phyloP scores from a whole-genome alignment of 64 coral and sea anemone species.

The Cladopsammia gracilis region DNA sequence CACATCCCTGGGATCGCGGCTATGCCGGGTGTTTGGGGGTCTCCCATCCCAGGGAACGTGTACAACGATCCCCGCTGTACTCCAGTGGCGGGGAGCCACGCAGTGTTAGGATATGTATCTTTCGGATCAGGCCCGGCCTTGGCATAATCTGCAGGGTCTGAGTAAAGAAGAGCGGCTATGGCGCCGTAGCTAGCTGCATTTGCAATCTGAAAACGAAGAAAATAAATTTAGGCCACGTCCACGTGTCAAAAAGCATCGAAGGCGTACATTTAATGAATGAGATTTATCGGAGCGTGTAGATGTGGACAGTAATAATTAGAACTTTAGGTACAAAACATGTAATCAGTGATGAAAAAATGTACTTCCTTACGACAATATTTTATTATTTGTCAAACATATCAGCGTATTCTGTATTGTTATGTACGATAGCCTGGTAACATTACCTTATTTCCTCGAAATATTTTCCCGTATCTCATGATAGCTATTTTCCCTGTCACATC shows the following conservation, averaged over 20 bases:
- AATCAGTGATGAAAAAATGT: too few relatives aligned
- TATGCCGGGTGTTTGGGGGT: constrained; percentile 76
- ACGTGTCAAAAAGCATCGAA: too few relatives aligned
- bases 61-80: constrained; percentile 76
- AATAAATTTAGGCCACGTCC: not conserved
- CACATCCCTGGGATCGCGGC: constrained; percentile 79
- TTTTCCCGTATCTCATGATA: constrained; percentile 95
- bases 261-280: too few relatives aligned
- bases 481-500: constrained; percentile 62
- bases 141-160: constrained; percentile 89
- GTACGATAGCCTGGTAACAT: not conserved
- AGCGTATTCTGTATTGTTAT: too few relatives aligned
- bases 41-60: constrained; percentile 64
- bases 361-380: too few relatives aligned
- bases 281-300: too few relatives aligned
- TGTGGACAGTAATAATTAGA: too few relatives aligned
- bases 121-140: constrained; percentile 29
- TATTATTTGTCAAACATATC: too few relatives aligned
- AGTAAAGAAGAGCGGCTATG: constrained; percentile 72
- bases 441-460: constrained; percentile 90
- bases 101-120: constrained; percentile 78
- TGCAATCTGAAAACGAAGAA: constrained; percentile 52
- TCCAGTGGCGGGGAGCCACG: constrained; percentile 76
- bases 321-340: too few relatives aligned
- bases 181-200: constrained; percentile 79